Evolutionary conservation across 2,888 invertebrate species (phyloP).

Genomic region (Metalampra italica): DNA sequence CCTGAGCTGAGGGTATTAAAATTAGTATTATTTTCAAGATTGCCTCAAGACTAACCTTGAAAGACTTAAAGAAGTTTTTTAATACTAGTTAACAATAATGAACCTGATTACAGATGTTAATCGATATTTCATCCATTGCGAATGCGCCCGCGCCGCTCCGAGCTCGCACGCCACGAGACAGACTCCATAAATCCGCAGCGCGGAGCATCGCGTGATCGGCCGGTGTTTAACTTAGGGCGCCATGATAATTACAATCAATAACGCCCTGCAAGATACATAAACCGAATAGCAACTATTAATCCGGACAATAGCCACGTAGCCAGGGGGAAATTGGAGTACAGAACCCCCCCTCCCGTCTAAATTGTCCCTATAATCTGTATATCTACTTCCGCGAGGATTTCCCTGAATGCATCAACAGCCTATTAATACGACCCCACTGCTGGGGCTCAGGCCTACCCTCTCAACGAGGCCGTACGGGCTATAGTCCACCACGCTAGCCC

Average conservation of each 20-base stretch:
- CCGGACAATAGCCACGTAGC: conserved; percentile 30
- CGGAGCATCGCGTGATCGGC: conserved; percentile 48
- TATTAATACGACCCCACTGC: no score
- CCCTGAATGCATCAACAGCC: no score
- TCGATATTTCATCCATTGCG: conserved; percentile 1
- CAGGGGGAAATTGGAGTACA: conserved; percentile 6
- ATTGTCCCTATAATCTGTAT: no score
- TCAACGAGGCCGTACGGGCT: no score
- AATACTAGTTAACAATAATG: not conserved
- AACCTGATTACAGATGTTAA: not conserved
- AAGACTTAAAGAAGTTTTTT: not conserved
- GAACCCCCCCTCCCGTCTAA: no score
- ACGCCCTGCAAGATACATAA: conserved; percentile 45
- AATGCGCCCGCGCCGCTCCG: not conserved
- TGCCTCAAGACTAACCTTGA: no score
- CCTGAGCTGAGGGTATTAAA: no score
- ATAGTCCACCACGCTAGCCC: no score
- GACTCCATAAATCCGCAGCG: conserved; percentile 36
- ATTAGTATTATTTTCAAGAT: no score
- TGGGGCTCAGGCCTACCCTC: no score
- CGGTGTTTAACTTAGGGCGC: conserved; percentile 56
- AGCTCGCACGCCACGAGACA: not conserved
- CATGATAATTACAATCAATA: conserved; percentile 74
- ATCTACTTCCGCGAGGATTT: no score
- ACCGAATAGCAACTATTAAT: conserved; percentile 53